Percentiles rank a stretch among this genome's conserved stretches.
phyloP scores from a whole-genome alignment of 1,140 invertebrate genomes.

The Cardiocondyla obscurior region DNA sequence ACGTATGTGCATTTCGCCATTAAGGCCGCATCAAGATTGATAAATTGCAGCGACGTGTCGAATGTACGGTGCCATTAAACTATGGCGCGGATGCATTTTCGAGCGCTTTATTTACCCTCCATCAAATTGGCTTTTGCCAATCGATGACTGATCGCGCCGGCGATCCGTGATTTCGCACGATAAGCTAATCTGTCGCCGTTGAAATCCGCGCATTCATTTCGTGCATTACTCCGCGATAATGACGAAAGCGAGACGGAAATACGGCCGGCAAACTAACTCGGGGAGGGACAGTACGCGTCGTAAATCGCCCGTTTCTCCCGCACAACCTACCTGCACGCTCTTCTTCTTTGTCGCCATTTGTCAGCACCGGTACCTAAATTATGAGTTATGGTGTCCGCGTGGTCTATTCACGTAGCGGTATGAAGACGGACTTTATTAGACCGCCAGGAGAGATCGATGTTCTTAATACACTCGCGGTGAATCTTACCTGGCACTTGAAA shows the following conservation, averaged over 20 bases:
- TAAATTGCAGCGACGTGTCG: conserved; percentile 37
- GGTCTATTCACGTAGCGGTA: conserved; percentile 29
- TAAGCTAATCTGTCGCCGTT: conserved; percentile 34
- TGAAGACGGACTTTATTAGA: conserved; percentile 20
- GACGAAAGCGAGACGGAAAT: conserved; percentile 6
- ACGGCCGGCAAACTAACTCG: background rate
- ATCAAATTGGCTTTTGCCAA: conserved; percentile 45
- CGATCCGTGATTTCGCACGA: conserved; percentile 4
- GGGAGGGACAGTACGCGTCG: background rate
- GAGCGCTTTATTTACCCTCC: conserved; percentile 46
- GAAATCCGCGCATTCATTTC: conserved; percentile 7
- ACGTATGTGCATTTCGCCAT: conserved; percentile 32
- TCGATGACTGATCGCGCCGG: conserved; percentile 28
- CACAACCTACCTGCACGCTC: conserved; percentile 16
- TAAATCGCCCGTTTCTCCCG: conserved; percentile 10
- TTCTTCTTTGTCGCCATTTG: conserved; percentile 49
- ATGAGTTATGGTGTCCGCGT: conserved; percentile 42
- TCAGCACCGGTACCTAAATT: conserved; percentile 39
- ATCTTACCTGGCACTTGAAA: background rate
- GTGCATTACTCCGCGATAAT: background rate
- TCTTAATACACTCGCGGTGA: background rate
- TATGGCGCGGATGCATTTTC: conserved; percentile 39
- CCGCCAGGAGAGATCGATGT: background rate
- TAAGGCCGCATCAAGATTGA: conserved; percentile 49
- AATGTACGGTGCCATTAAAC: conserved; percentile 44